Conservation (phyloP, 2,113 vertebrate genomes). For the Myxocyprinus asiaticus region DNA sequence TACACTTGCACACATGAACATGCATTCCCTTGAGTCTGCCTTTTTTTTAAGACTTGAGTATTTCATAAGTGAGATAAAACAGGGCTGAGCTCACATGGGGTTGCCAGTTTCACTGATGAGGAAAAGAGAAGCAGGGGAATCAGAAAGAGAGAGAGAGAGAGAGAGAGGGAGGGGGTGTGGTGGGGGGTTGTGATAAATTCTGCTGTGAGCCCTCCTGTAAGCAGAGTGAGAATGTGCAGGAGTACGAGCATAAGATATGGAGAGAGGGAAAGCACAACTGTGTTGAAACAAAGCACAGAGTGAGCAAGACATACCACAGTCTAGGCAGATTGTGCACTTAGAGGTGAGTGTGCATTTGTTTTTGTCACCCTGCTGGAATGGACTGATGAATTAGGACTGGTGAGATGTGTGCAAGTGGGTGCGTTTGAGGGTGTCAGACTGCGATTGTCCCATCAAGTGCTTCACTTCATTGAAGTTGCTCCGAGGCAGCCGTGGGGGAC, state of each 20-base stretch:
- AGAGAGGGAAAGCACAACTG: slow-evolving; percentile 52
- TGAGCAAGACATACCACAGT: slow-evolving; percentile 54
- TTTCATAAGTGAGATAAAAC: slow-evolving; percentile 78
- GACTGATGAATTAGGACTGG: slow-evolving; percentile 48
- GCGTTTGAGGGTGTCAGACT: slow-evolving; percentile 37
- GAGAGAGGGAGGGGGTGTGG: too few relatives aligned
- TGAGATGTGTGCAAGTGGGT: slow-evolving; percentile 47
- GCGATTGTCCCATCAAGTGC: slow-evolving; percentile 38
- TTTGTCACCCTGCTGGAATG: slow-evolving; percentile 12
- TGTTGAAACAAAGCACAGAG: slow-evolving; percentile 39
- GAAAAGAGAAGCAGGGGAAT: slow-evolving; percentile 50
- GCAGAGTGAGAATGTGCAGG: slow-evolving; percentile 66
- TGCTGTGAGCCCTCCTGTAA: not conserved
- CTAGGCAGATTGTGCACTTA: slow-evolving; percentile 52
- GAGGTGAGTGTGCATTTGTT: slow-evolving; percentile 51
- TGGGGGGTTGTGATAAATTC: slow-evolving; percentile 72
- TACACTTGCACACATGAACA: slow-evolving; percentile 49
- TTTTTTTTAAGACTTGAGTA: slow-evolving; percentile 68
- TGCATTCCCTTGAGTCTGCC: slow-evolving; percentile 40
- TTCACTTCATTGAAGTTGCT: slow-evolving; percentile 42
- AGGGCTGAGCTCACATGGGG: slow-evolving; percentile 65
- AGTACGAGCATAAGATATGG: slow-evolving; percentile 52
- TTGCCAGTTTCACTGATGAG: slow-evolving; percentile 69
- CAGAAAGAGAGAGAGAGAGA: too few relatives aligned
- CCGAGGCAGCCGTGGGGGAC: slow-evolving; percentile 22